These are phyloP conservation scores for Isurus oxyrinchus DNA, from an alignment of 2,113 vertebrate species.

Conservation along the genomic window DNA sequence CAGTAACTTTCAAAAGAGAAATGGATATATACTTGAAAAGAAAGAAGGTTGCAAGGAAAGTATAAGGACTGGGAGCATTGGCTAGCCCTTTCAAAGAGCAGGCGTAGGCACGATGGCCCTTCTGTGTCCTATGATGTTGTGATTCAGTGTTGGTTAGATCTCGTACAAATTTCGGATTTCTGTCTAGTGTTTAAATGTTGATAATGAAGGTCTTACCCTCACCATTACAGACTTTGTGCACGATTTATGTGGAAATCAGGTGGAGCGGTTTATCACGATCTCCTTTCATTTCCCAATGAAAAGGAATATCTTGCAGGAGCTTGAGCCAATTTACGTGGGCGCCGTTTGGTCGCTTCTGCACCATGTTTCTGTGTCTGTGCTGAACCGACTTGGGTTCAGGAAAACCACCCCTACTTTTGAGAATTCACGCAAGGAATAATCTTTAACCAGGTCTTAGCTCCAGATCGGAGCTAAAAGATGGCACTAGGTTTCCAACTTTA, in stretches of 20 bases:
- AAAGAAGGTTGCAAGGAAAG: not conserved
- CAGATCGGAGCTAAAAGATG: too few species aligned
- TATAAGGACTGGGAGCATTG: not conserved
- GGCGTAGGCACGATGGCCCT: not conserved
- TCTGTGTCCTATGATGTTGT: not conserved
- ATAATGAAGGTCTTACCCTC: not conserved
- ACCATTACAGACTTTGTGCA: not conserved
- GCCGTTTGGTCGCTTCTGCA: not conserved
- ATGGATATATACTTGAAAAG: too few species aligned
- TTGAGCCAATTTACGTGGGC: not conserved
- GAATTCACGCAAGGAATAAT: not conserved
- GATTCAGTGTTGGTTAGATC: not conserved
- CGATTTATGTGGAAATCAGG: not conserved
- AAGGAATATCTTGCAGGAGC: not conserved
- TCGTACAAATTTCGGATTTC: not conserved
- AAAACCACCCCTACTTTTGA: not conserved
- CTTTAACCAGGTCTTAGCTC: not conserved
- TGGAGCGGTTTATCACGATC: not conserved
- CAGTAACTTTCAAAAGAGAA: not conserved
- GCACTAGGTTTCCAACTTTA: not conserved
- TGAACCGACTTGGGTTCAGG: not conserved
- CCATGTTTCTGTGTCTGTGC: not conserved
- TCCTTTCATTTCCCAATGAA: not conserved
- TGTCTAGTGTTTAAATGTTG: not conserved
- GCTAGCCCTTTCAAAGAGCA: not conserved